A percentile compares a stretch with the other conserved stretches of the same genome.
These are phyloP conservation scores for Anastatus disparis DNA, from an alignment of 1,140 invertebrate species.

Conservation along the genomic window DNA sequence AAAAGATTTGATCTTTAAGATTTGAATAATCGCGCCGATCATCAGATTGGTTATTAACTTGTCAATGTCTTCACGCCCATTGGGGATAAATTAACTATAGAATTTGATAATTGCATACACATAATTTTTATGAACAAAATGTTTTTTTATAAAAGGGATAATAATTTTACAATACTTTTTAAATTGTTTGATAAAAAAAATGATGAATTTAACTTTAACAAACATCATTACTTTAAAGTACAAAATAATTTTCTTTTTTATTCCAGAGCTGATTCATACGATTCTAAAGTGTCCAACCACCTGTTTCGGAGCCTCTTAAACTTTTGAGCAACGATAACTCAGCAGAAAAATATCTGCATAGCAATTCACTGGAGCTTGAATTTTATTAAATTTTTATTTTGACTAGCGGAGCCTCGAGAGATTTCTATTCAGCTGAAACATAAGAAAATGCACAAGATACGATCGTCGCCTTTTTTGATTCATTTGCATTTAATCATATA, in stretches of 20 bases:
- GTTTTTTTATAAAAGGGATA: no score
- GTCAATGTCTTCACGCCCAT: constrained; percentile 43
- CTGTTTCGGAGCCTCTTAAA: neutral
- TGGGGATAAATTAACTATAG: neutral
- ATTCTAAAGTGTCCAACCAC: constrained; percentile 21
- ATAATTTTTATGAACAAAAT: neutral
- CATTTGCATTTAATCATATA: constrained; percentile 35
- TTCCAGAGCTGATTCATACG: constrained; percentile 26
- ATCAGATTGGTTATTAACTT: constrained; percentile 51
- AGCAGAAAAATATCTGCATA: constrained; percentile 33
- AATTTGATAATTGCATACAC: constrained; percentile 2
- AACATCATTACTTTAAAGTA: neutral
- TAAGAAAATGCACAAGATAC: constrained; percentile 31
- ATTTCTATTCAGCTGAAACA: constrained; percentile 24
- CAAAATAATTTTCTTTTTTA: neutral
- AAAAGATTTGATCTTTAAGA: constrained; percentile 38
- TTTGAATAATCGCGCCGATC: constrained; percentile 42
- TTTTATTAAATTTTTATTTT: constrained; percentile 36
- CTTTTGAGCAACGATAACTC: constrained; percentile 8
- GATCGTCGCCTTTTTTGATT: constrained; percentile 30
- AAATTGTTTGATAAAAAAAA: no score
- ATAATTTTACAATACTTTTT: no score
- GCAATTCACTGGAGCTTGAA: constrained; percentile 24
- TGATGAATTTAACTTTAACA: no score
- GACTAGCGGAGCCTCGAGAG: constrained; percentile 1